Conservation (phyloP, 2,888 invertebrate genomes). For the Hydrotaea diabolus region DNA sequence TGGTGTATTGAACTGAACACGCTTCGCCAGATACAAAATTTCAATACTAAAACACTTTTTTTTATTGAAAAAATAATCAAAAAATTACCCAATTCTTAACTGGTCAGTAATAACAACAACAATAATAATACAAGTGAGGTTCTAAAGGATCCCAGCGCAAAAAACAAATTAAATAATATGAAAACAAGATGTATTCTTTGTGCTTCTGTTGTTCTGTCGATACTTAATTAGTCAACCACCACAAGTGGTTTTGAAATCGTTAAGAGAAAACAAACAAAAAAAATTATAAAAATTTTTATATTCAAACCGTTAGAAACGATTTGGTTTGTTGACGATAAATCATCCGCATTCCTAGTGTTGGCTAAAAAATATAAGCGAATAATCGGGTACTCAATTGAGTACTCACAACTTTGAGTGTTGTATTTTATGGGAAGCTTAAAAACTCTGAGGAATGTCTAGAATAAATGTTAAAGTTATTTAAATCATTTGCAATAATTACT, state of each 20-base stretch:
- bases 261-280: background rate
- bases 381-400: background rate
- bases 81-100: background rate
- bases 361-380: background rate
- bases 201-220: background rate
- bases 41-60: background rate
- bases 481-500: too few relatives aligned
- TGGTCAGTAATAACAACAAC: background rate
- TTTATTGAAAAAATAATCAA: background rate
- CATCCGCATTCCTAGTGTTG: background rate
- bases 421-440: too few relatives aligned
- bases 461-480: too few relatives aligned
- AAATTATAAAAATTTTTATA: constrained; percentile 4
- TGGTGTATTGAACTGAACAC: constrained; percentile 5
- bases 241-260: background rate
- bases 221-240: background rate
- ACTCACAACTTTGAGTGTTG: too few relatives aligned
- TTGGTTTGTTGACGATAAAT: background rate
- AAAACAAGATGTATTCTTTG: background rate
- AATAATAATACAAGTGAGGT: background rate
- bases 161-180: too few relatives aligned
- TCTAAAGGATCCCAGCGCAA: background rate
- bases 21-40: background rate
- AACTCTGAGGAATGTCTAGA: too few relatives aligned
- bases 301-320: constrained; percentile 15